Evolutionary conservation across 2,797 vertebrate genomes (phyloP), one percentile per base, ranked within the genome.

Genomic region (Catostomus latipinnis): DNA sequence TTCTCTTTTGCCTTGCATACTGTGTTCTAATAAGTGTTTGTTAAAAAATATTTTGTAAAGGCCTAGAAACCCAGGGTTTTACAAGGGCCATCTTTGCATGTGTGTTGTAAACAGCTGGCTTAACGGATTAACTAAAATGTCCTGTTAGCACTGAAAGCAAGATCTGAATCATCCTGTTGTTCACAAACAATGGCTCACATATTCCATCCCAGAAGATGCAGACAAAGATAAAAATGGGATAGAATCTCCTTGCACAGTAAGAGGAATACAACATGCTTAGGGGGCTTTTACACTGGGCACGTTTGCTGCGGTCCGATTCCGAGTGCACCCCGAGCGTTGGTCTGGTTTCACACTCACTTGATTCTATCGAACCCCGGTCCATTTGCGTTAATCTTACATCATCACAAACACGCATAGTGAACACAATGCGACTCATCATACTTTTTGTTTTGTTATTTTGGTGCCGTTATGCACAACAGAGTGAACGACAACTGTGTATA

Each of bases 161-260:
- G 18, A 68, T 70, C 6, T 52, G 13, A 18, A 43, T 77, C 53
- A 60, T 13, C 6, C n/a, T 52, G 46, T 57, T 22, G 11, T 53
- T 61, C 46, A 45, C 56, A 53, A 78, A 70, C 18, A 77, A 16
- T 52, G 65, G 60, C 54, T 60, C 46, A 12, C 45, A 52, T 0
- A 1, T 60, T 77, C 46, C 16, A 11, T 69, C 8, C 22, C 45
- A 8, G 14, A 22, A 62, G 57, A 74, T 74, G 16, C 54, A 52
- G 54, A 48, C 0, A 43, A 7, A 58, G 54, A 76, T 67, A 67
- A 18, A 49, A 22, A 16, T 8, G 8, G 0, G 11, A 11, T 11
- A 22, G 14, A 45, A 13, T 60, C 8, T 6, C 11, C 10, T 72
- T 18, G 45, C 45, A 49, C 45, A 18, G 46, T 46, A 60, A 72